Evolutionary conservation across 2,113 vertebrate genomes (phyloP), one percentile per base, ranked within the genome.

Genomic region (Pao palembangensis): DNA sequence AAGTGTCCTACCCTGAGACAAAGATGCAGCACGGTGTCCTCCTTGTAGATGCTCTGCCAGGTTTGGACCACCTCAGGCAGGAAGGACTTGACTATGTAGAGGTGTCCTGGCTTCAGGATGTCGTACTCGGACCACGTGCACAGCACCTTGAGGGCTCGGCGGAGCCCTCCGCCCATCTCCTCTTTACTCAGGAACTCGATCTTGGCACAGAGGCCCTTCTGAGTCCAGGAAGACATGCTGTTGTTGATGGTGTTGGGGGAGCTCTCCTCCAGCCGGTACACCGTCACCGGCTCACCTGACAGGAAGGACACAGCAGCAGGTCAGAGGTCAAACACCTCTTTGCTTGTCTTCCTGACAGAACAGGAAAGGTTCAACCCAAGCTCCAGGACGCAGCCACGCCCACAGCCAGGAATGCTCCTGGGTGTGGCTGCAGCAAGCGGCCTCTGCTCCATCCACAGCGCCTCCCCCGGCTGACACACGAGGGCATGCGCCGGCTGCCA

Each of bases 161-260:
- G 84, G 69, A 99, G 89, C 20, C 97, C 97, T 17, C 97, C 97
- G 12, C 96, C 96, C 97, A 98, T 98, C 87, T 99, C 95, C 76
- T 99, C 97, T 82, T 98, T 98, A 88, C 97, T 98, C 69, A 99
- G 90, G 82, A 99, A 99, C 58, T 99, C 97, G 12, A 99, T 99
- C 85, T 98, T 99, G 69, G 96, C 97, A 79, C 93, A 98, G 42
- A 98, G 94, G 6, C 96, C 97, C n/a, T 94, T 88, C 23, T 98
- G 97, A 46, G 96, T 92, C 97, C 97, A 99, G 65, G 97, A 99
- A 28, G 96, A 98, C 97, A 99, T 99, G 92, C 97, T 99, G 90
- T 99, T 99, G 88, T 98, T 96, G 82, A 99, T 89, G 58, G 94
- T 98, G 86, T 85, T 95, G 54, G 96, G 97, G 28, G 97, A 99